Percentiles rank a stretch among this genome's conserved stretches.
phyloP scores from a whole-genome alignment of 1,140 invertebrate species.

The Sogatella furcifera region DNA sequence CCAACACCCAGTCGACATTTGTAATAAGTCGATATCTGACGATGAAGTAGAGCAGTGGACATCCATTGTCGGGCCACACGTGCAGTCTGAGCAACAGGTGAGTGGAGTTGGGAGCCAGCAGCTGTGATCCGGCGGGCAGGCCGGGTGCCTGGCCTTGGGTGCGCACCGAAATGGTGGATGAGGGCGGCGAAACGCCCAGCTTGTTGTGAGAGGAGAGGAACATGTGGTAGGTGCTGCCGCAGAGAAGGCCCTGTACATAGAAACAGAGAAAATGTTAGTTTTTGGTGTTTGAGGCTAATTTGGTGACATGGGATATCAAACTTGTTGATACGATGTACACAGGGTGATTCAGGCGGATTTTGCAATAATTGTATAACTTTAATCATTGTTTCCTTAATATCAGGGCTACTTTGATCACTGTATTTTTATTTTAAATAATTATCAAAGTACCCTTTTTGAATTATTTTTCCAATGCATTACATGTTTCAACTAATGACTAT shows the following conservation, averaged over 20 bases:
- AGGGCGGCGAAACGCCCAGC: slow-evolving; percentile 57
- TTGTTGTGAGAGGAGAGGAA: slow-evolving; percentile 60
- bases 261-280: neutral
- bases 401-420: too few species aligned
- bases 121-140: slow-evolving; percentile 46
- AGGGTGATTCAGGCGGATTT: too few species aligned
- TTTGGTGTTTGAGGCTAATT: too few species aligned
- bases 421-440: too few species aligned
- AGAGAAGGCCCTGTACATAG: slow-evolving; percentile 42
- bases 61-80: slow-evolving; percentile 69
- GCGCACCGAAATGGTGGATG: slow-evolving; percentile 51
- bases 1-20: slow-evolving; percentile 46
- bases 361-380: too few species aligned
- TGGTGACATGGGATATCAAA: too few species aligned
- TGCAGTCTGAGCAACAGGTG: slow-evolving; percentile 57
- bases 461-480: too few species aligned
- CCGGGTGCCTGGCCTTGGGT: slow-evolving; percentile 62
- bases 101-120: slow-evolving; percentile 58
- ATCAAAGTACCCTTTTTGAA: too few species aligned
- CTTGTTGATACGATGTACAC: too few species aligned
- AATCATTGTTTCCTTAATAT: too few species aligned
- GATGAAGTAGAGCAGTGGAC: slow-evolving; percentile 62
- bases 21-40: slow-evolving; percentile 56
- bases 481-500: too few species aligned
- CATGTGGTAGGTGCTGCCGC: slow-evolving; percentile 63